Conservation (phyloP, 2,113 vertebrate species). For the Cromileptes altivelis region DNA sequence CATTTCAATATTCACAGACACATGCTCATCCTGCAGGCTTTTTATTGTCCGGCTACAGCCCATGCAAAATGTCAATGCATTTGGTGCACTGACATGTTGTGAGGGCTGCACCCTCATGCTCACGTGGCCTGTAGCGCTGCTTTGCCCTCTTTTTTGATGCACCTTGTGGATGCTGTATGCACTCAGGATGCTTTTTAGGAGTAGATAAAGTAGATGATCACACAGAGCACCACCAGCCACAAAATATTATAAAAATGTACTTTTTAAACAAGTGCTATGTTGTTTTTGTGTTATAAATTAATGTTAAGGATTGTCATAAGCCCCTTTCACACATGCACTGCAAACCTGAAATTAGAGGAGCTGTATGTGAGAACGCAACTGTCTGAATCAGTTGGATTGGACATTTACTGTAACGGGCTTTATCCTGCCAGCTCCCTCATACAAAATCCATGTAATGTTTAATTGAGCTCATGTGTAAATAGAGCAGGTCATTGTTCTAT, state of each 20-base stretch:
- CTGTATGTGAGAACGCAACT: too few relatives aligned
- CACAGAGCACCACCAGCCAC: not conserved
- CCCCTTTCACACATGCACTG: too few relatives aligned
- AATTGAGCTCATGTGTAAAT: too few relatives aligned
- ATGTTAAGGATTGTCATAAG: not conserved
- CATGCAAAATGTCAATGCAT: slow-evolving; percentile 63
- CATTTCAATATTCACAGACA: slow-evolving; percentile 72
- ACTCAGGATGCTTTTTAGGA: not conserved
- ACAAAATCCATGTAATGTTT: too few relatives aligned
- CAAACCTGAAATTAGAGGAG: too few relatives aligned
- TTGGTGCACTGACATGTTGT: slow-evolving; percentile 44
- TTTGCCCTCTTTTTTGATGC: slow-evolving; percentile 10
- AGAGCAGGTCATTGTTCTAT: too few relatives aligned
- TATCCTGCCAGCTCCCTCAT: too few relatives aligned
- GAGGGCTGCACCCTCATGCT: not conserved
- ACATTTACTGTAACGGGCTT: too few relatives aligned
- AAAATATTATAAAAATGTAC: too few relatives aligned
- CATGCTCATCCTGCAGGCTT: slow-evolving; percentile 47
- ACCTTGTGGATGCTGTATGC: not conserved
- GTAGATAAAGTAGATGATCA: not conserved
- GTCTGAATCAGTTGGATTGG: too few relatives aligned
- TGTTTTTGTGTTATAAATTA: not conserved
- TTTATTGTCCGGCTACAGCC: slow-evolving; percentile 24
- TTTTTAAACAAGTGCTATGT: not conserved
- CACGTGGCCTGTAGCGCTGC: slow-evolving; percentile 21